phyloP scores from a whole-genome alignment of 2,888 invertebrate species.

The Sphinx pinastri region DNA sequence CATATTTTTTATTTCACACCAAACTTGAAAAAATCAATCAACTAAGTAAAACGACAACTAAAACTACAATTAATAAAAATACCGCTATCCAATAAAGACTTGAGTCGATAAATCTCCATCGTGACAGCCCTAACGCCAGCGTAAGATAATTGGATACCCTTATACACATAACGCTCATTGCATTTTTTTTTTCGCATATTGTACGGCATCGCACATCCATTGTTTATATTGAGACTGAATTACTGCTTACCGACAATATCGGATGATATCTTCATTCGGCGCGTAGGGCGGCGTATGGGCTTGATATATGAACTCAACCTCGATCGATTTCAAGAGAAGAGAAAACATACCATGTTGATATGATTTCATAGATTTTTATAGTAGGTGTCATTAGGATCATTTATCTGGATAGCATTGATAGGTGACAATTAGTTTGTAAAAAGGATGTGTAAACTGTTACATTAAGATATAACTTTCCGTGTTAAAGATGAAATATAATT shows the following conservation, averaged over 20 bases:
- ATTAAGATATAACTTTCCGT: too few species aligned
- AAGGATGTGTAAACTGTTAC: too few species aligned
- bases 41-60: too few species aligned
- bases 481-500: too few species aligned
- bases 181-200: constrained; percentile 15
- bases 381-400: too few species aligned
- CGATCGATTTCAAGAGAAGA: not conserved
- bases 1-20: too few species aligned
- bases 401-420: too few species aligned
- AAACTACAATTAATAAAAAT: too few species aligned
- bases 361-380: not conserved
- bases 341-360: not conserved
- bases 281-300: not conserved
- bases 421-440: too few species aligned
- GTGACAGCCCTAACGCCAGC: not conserved
- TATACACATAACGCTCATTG: constrained; percentile 25
- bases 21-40: too few species aligned
- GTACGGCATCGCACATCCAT: not conserved
- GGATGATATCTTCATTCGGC: constrained; percentile 21
- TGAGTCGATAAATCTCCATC: too few species aligned
- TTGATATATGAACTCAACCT: constrained; percentile 8
- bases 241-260: constrained; percentile 16
- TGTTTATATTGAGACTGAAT: constrained; percentile 19
- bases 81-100: too few species aligned
- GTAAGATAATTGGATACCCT: constrained; percentile 30